phyloP scores from a whole-genome alignment of 1,140 invertebrate genomes.

The Phenacoccus solenopsis region DNA sequence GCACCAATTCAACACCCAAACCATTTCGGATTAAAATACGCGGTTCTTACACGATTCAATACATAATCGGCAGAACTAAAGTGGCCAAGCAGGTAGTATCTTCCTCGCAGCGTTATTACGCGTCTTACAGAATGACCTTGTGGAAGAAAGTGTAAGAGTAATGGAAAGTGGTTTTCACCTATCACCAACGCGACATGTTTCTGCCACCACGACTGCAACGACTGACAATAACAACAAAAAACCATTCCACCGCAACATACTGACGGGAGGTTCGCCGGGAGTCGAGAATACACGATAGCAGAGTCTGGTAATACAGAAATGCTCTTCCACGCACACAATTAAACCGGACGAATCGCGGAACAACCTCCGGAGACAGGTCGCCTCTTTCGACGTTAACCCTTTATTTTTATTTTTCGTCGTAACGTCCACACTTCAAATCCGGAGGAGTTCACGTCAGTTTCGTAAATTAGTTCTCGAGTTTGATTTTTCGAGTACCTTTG shows the following conservation, averaged over 20 bases:
- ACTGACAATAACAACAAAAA: neutral
- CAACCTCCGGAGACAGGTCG: neutral
- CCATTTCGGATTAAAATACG: neutral
- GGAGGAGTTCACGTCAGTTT: neutral
- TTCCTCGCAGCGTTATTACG: constrained; percentile 12
- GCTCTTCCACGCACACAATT: neutral
- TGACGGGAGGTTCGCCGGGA: neutral
- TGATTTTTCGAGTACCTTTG: neutral
- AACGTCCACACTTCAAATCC: neutral
- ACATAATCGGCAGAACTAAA: neutral
- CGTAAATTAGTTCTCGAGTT: no score
- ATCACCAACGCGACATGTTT: constrained; percentile 14
- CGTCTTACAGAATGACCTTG: constrained; percentile 7
- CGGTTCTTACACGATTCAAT: neutral
- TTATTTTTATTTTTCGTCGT: neutral
- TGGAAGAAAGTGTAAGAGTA: constrained; percentile 16
- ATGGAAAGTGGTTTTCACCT: constrained; percentile 16
- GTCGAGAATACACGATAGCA: neutral
- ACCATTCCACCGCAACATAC: neutral
- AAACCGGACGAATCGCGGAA: neutral
- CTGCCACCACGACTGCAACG: neutral
- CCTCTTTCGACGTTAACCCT: no score
- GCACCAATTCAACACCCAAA: neutral
- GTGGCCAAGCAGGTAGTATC: neutral
- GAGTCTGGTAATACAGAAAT: neutral